Evolutionary conservation across 2,113 vertebrate species (phyloP).

Genomic region (Dipodomys stephensi): DNA sequence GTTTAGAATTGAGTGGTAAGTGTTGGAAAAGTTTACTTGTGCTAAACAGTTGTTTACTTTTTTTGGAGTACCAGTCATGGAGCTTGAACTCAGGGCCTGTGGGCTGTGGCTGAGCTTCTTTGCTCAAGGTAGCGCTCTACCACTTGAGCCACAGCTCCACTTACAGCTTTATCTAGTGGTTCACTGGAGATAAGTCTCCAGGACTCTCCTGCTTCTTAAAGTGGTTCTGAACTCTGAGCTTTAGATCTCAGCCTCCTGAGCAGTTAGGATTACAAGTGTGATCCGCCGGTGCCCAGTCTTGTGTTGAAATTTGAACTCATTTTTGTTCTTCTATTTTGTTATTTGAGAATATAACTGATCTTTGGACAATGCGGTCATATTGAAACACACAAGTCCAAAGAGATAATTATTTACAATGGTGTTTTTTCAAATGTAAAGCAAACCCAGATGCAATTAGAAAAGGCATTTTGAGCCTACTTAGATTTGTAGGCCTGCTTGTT

Average conservation of each 20-base stretch:
- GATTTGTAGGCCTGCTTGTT: not conserved
- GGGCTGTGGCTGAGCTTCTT: too few relatives aligned
- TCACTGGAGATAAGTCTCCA: too few relatives aligned
- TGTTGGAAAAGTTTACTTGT: not conserved
- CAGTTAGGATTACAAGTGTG: too few relatives aligned
- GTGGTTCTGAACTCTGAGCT: too few relatives aligned
- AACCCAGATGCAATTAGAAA: not conserved
- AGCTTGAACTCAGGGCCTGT: too few relatives aligned
- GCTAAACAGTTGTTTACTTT: not conserved
- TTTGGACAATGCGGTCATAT: not conserved
- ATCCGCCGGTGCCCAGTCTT: not conserved
- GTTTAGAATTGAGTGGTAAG: not conserved
- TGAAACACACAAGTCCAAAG: slow-evolving; percentile 34
- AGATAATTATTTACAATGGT: not conserved
- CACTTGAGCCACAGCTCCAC: too few relatives aligned
- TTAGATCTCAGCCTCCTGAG: too few relatives aligned
- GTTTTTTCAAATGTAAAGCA: slow-evolving; percentile 33
- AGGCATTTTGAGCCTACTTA: not conserved
- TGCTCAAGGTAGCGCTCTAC: too few relatives aligned
- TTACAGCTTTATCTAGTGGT: too few relatives aligned
- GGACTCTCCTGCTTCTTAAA: too few relatives aligned
- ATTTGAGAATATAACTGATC: slow-evolving; percentile 11
- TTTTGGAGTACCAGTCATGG: too few relatives aligned
- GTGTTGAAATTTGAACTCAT: slow-evolving; percentile 17
- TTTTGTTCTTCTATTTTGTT: slow-evolving; percentile 25